Evolutionary conservation across 1,140 invertebrate genomes (phyloP).

Genomic region (Lucilia cuprina): DNA sequence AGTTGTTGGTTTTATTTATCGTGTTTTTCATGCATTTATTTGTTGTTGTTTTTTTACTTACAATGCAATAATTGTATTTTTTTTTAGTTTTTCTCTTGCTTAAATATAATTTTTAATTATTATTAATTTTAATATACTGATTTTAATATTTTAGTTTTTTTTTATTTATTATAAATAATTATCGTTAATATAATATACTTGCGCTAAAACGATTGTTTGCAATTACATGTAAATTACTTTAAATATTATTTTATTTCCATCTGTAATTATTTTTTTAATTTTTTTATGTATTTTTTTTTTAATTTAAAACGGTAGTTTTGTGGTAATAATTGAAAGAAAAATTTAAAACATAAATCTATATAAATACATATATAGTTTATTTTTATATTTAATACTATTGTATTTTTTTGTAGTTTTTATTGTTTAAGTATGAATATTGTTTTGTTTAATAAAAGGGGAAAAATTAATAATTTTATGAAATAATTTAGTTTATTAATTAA

Average conservation of each 20-base stretch:
- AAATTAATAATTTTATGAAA: not conserved
- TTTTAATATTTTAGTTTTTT: constrained; percentile 21
- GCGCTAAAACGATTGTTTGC: constrained; percentile 42
- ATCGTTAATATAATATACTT: constrained; percentile 44
- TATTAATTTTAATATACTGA: constrained; percentile 15
- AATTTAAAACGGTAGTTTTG: constrained; percentile 16
- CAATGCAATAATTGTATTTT: constrained; percentile 22
- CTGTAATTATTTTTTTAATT: not conserved
- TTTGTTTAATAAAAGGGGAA: not conserved
- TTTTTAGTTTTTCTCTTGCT: not conserved
- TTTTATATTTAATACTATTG: not conserved
- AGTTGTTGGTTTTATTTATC: constrained; percentile 35
- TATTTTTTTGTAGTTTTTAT: not conserved
- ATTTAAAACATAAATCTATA: not conserved
- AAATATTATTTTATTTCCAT: not conserved
- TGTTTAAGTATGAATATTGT: not conserved
- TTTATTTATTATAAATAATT: constrained; percentile 19
- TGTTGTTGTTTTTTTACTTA: constrained; percentile 43
- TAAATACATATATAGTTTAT: not conserved
- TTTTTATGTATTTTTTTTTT: not conserved
- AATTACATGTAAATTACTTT: constrained; percentile 38
- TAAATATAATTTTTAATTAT: constrained; percentile 16
- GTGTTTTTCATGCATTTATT: constrained; percentile 20
- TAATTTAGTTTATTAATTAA: constrained; percentile 36
- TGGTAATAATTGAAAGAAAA: constrained; percentile 4